phyloP scores from a whole-genome alignment of 2,888 invertebrate species.

The Metallyticus violacea region DNA sequence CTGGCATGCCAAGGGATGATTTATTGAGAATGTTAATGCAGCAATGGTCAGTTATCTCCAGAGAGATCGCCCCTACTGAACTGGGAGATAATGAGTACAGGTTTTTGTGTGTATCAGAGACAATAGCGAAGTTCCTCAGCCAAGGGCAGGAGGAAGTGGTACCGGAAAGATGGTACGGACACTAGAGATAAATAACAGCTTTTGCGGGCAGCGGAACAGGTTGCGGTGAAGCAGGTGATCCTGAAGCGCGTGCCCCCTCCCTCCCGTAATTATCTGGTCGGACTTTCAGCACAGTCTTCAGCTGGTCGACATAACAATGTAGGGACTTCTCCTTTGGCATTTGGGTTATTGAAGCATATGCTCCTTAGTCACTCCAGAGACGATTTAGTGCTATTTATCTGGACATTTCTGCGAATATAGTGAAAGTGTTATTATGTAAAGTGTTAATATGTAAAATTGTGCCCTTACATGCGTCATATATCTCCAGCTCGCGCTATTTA shows the following conservation, averaged over 20 bases:
- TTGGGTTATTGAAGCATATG: not conserved
- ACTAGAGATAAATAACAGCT: not conserved
- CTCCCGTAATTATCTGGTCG: not conserved
- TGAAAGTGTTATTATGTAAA: too few relatives aligned
- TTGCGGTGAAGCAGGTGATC: not conserved
- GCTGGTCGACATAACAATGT: not conserved
- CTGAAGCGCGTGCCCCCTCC: not conserved
- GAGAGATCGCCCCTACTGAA: not conserved
- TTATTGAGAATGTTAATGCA: not conserved
- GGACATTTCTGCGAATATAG: too few relatives aligned
- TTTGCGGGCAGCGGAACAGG: not conserved
- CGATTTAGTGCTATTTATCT: too few relatives aligned
- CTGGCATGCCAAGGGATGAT: not conserved
- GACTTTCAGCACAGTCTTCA: not conserved
- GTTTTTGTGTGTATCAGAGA: not conserved
- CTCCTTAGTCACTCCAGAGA: too few relatives aligned
- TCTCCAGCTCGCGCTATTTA: too few relatives aligned
- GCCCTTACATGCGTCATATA: too few relatives aligned
- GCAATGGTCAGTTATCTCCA: not conserved
- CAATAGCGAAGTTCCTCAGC: not conserved
- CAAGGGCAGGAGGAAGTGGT: not conserved
- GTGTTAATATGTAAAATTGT: too few relatives aligned
- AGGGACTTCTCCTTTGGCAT: not conserved
- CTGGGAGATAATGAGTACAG: too few relatives aligned
- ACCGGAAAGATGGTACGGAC: slow-evolving; percentile 16